Conservation (phyloP, 2,113 vertebrate species). For the Otocyon megalotis region DNA sequence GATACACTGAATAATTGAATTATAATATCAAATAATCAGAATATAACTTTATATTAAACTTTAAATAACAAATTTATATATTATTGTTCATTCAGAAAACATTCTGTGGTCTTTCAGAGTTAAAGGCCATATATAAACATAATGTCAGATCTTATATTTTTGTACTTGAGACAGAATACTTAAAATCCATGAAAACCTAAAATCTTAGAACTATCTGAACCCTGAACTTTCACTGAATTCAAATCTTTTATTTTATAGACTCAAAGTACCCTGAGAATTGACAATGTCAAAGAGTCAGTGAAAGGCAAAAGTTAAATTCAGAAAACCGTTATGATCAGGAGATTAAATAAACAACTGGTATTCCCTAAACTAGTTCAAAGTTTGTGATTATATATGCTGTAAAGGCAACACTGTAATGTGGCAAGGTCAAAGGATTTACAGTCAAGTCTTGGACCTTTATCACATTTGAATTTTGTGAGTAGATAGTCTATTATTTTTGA, state of each 20-base stretch:
- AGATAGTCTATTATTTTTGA: background rate
- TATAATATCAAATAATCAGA: background rate
- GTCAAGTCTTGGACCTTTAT: background rate
- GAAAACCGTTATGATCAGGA: background rate
- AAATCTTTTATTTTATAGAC: background rate
- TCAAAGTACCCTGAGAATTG: background rate
- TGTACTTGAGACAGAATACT: background rate
- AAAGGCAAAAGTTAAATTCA: slow-evolving; percentile 2
- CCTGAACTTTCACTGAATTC: background rate
- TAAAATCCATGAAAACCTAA: background rate
- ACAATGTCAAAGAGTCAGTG: background rate
- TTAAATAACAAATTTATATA: background rate
- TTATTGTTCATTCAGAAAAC: background rate
- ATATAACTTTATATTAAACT: background rate
- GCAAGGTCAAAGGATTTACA: background rate
- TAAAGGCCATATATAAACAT: background rate
- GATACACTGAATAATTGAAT: background rate
- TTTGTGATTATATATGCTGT: background rate
- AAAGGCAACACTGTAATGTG: background rate
- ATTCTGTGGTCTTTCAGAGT: background rate
- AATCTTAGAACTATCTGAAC: background rate
- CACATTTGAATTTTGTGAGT: background rate
- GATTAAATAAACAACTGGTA: background rate
- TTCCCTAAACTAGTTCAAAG: background rate
- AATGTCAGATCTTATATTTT: slow-evolving; percentile 9